These are phyloP conservation scores for Phalangium opilio DNA, from an alignment of 2,888 invertebrate species.

Conservation along the genomic window DNA sequence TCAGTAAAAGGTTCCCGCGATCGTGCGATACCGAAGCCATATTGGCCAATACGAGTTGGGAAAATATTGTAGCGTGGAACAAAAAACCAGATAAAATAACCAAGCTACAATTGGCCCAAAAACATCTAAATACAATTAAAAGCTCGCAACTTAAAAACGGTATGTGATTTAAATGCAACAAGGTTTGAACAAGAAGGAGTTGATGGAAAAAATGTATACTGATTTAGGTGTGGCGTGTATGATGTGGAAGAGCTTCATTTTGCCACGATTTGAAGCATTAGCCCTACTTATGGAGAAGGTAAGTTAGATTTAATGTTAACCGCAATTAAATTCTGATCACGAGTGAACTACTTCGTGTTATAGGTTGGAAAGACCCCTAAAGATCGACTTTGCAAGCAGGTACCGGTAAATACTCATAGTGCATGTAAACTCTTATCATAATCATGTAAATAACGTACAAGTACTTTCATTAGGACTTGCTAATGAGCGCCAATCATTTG, in stretches of 20 bases:
- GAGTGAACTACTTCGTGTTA: too few species aligned
- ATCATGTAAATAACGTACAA: too few species aligned
- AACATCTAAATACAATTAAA: constrained; percentile 49
- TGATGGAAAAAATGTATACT: constrained; percentile 13
- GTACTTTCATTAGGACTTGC: constrained; percentile 28
- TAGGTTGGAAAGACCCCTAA: constrained; percentile 60
- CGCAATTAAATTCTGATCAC: too few species aligned
- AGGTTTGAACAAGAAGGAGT: constrained; percentile 8
- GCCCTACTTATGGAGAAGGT: constrained; percentile 58
- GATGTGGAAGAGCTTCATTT: constrained; percentile 78
- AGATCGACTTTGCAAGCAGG: constrained; percentile 52
- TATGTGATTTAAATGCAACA: constrained; percentile 24
- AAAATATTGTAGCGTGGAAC: constrained; percentile 74
- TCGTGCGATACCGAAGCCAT: constrained; percentile 64
- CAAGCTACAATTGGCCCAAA: constrained; percentile 52
- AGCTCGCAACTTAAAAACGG: constrained; percentile 48
- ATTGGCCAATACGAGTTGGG: constrained; percentile 78
- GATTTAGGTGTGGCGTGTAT: constrained; percentile 56
- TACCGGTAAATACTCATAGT: constrained; percentile 36
- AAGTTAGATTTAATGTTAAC: constrained; percentile 4
- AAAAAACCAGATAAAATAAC: constrained; percentile 50
- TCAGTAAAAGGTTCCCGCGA: constrained; percentile 57
- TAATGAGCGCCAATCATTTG: constrained; percentile 28
- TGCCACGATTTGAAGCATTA: constrained; percentile 56
- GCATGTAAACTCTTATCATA: too few species aligned